Percentiles rank a stretch among this genome's conserved stretches.
Evolutionary conservation across 1,140 invertebrate genomes (phyloP).

Genomic region (Drosophila trapezifrons): DNA sequence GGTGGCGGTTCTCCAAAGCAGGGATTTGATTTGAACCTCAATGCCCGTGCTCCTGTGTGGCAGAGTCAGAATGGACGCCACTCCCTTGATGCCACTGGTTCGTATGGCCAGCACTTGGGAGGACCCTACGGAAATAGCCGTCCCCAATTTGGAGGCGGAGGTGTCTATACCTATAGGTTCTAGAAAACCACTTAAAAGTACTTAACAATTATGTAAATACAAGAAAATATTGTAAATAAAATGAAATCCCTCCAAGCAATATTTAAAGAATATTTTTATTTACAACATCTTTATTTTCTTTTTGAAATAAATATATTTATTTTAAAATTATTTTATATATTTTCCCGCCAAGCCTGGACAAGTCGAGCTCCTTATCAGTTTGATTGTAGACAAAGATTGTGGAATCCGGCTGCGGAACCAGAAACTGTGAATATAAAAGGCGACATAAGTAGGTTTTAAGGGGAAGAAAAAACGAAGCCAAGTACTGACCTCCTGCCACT

Average conservation of each 20-base stretch:
- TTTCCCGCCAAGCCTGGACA: background rate
- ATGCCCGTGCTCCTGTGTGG: constrained; percentile 69
- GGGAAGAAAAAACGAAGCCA: background rate
- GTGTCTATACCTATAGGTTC: constrained; percentile 65
- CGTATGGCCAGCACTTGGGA: constrained; percentile 73
- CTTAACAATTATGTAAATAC: background rate
- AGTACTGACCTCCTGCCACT: constrained; percentile 43
- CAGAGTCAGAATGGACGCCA: constrained; percentile 74
- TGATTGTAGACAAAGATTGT: constrained; percentile 56
- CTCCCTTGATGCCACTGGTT: constrained; percentile 63
- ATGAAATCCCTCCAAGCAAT: background rate
- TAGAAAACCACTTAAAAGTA: background rate
- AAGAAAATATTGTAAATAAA: constrained; percentile 5
- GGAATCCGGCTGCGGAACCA: constrained; percentile 44
- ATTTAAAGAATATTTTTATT: background rate
- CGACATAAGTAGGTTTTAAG: background rate
- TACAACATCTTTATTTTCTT: no score
- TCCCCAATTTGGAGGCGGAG: constrained; percentile 68
- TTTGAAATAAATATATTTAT: background rate
- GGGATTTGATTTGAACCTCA: constrained; percentile 67
- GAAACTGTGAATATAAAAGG: background rate
- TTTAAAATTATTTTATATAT: background rate
- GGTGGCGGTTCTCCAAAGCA: constrained; percentile 67
- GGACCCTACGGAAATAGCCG: constrained; percentile 77
- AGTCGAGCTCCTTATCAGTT: constrained; percentile 18